phyloP scores from a whole-genome alignment of 1,140 invertebrate species.

The Trichogramma pretiosum region DNA sequence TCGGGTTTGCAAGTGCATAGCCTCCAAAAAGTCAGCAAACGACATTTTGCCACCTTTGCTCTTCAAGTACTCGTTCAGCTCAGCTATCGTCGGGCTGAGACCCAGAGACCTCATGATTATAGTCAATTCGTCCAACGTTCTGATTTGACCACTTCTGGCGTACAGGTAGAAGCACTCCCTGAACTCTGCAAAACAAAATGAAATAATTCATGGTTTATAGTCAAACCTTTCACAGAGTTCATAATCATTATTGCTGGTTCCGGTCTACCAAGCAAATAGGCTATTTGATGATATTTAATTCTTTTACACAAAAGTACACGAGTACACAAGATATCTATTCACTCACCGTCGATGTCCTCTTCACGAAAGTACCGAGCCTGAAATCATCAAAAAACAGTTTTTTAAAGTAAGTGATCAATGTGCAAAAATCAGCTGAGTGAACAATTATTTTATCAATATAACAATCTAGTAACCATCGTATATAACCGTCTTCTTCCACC shows the following conservation, averaged over 20 bases:
- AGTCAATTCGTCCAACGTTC: slow-evolving; percentile 79
- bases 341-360: slow-evolving; percentile 73
- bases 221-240: no score
- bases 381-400: slow-evolving; percentile 16
- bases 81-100: slow-evolving; percentile 84
- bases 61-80: slow-evolving; percentile 77
- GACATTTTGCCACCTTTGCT: slow-evolving; percentile 85
- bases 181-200: slow-evolving; percentile 66
- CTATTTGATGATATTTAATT: no score
- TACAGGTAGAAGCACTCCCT: slow-evolving; percentile 91
- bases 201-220: no score
- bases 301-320: neutral
- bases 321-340: slow-evolving; percentile 1
- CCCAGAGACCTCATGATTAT: slow-evolving; percentile 90
- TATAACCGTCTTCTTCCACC: no score
- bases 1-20: slow-evolving; percentile 83
- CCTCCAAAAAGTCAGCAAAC: slow-evolving; percentile 91
- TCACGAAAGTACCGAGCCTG: slow-evolving; percentile 75
- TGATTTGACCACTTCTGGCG: slow-evolving; percentile 77
- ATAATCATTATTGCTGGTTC: no score
- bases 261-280: no score
- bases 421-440: no score
- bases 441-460: no score
- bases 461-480: no score
- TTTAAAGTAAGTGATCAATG: no score